phyloP scores from a whole-genome alignment of 2,113 vertebrate species.

The Anolis carolinensis region DNA sequence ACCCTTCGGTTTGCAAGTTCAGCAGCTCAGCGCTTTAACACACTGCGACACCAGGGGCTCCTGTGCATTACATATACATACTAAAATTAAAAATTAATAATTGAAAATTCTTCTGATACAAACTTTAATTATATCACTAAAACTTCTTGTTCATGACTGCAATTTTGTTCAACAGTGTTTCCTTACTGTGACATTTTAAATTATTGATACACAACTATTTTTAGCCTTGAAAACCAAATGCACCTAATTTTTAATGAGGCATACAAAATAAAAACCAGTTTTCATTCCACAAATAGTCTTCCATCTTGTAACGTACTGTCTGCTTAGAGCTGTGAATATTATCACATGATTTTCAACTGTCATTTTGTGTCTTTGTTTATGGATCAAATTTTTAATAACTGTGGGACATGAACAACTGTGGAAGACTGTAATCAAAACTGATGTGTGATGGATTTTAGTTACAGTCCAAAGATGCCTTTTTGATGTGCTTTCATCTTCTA shows the following conservation, averaged over 20 bases:
- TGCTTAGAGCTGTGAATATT: background rate
- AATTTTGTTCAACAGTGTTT: background rate
- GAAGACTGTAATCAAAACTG: conserved; percentile 29
- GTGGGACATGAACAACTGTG: background rate
- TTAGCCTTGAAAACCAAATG: background rate
- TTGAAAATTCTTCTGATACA: too few species aligned
- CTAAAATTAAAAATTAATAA: too few species aligned
- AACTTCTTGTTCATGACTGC: background rate
- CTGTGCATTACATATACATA: too few species aligned
- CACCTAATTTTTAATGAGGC: background rate
- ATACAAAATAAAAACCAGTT: background rate
- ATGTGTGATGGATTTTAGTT: conserved; percentile 29
- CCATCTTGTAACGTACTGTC: conserved; percentile 13
- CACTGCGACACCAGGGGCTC: too few species aligned
- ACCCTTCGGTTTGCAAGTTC: too few species aligned
- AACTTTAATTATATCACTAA: background rate
- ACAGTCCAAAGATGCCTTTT: conserved; percentile 14
- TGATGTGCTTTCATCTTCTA: conserved; percentile 53
- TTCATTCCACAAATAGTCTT: background rate
- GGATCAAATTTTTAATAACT: background rate
- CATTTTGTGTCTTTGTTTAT: background rate
- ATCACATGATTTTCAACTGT: background rate
- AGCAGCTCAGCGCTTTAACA: too few species aligned
- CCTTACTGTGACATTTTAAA: background rate
- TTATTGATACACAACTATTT: background rate